Conservation (phyloP, 2,797 vertebrate species). For the Podarcis lilfordi region DNA sequence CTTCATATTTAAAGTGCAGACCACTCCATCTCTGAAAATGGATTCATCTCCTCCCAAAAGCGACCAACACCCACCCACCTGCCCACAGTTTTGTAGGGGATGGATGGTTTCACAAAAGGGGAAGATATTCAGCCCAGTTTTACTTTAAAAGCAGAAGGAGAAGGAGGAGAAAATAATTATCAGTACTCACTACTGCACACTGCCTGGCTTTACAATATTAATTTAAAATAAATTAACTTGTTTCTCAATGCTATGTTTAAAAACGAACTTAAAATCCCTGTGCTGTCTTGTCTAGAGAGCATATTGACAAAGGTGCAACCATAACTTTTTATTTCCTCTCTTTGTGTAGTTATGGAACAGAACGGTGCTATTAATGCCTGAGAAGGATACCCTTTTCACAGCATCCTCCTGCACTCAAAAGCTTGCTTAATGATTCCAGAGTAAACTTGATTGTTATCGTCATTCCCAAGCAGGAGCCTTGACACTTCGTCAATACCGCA, state of each 20-base stretch:
- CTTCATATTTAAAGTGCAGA: no score
- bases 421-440: conserved; percentile 66
- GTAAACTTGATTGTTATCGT: conserved; percentile 71
- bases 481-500: conserved; percentile 72
- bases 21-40: no score
- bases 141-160: neutral
- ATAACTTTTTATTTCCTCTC: conserved; percentile 21
- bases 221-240: neutral
- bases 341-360: conserved; percentile 60
- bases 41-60: neutral
- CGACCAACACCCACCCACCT: neutral
- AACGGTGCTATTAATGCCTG: conserved; percentile 64
- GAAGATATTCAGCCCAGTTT: neutral
- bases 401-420: conserved; percentile 54
- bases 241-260: neutral
- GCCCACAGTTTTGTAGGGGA: neutral
- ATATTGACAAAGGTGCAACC: conserved; percentile 49
- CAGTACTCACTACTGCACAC: neutral
- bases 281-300: conserved; percentile 18
- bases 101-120: neutral
- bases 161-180: neutral
- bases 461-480: conserved; percentile 60
- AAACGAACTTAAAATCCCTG: conserved; percentile 20
- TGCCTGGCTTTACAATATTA: neutral
- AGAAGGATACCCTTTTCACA: conserved; percentile 63